Base-by-base conservation (phyloP, 2,888 invertebrate genomes). In the Oasisia sp. region DNA sequence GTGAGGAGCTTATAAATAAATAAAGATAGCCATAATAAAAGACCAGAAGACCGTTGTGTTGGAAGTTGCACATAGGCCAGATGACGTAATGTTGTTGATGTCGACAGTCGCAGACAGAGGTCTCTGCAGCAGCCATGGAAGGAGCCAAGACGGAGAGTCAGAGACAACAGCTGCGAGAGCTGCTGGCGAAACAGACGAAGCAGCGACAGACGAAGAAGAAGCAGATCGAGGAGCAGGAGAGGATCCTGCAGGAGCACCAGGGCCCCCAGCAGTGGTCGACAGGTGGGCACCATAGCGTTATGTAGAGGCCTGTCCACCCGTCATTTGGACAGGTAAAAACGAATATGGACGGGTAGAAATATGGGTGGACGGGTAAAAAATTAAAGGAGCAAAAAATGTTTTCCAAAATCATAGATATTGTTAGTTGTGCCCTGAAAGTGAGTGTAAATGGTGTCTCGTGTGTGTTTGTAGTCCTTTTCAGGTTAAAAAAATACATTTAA, bases 161-260 rank as follows among this genome's bases (percentile, higher is more conserved):
- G 95, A 97, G 98, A 7, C 96, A 97, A 92, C 98, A 98, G 95
- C 97, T 98, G 91, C 97, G 98, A 50, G 98, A 98, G 95, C 96
- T 98, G 93, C 97, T 98, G 92, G 95, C 95, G 32, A 97, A 98
- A 91, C 95, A 95, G 93, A 94, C 95, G 12, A 98, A 98, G 95
- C 98, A 98, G 93, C 92, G 95, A 50, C 95, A 95, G 94, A 94
- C 92, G 14, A 91, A 94, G 93, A 95, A 97, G 94, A 96, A 95
- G 92, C 93, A 95, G 92, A 93, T 94, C 89, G 94, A 95, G 91
- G 95, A 94, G 89, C 93, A 94, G 91, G 94, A 94, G 89, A 93
- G 94, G 92, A 93, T 94, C 93, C 91, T 94, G 93, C 93, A 93
- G 32, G 93, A 97, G 94, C 97, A 97, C 92, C 96, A 96, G 14